Percentiles rank a stretch among this genome's conserved stretches.
phyloP scores from a whole-genome alignment of 2,888 invertebrate species.

The Hymenopus coronatus region DNA sequence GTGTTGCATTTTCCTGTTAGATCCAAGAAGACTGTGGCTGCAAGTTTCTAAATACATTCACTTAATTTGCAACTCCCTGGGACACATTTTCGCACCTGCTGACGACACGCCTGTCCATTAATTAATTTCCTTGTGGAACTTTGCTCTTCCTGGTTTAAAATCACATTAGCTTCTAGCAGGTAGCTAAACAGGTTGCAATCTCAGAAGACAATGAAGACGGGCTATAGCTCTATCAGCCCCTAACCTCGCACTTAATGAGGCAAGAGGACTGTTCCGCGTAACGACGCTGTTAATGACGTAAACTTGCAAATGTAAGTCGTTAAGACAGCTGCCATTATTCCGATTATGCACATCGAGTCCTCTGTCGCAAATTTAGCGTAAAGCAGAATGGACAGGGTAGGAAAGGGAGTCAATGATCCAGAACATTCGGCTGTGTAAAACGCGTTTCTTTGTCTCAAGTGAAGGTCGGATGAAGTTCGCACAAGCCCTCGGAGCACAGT shows the following conservation, averaged over 20 bases:
- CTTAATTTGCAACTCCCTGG: not conserved
- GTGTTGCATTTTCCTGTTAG: too few relatives aligned
- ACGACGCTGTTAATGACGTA: slow-evolving; percentile 12
- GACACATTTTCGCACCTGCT: not conserved
- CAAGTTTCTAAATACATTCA: not conserved
- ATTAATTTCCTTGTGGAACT: not conserved
- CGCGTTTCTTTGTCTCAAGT: not conserved
- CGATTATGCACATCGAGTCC: not conserved
- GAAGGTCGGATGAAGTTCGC: not conserved
- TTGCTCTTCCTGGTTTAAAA: not conserved
- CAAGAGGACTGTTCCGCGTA: not conserved
- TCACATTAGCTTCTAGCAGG: not conserved
- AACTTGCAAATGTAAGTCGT: slow-evolving; percentile 9
- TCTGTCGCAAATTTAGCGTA: not conserved
- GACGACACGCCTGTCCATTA: not conserved
- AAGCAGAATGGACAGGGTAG: not conserved
- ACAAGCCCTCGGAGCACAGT: too few relatives aligned
- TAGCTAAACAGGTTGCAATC: not conserved
- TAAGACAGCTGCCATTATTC: not conserved
- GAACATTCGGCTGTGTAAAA: not conserved
- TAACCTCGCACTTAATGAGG: not conserved
- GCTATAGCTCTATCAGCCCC: not conserved
- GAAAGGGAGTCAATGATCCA: not conserved
- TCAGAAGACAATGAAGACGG: not conserved
- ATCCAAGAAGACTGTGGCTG: not conserved